phyloP scores from a whole-genome alignment of 2,888 invertebrate genomes.

The Stenotaenia linearis region DNA sequence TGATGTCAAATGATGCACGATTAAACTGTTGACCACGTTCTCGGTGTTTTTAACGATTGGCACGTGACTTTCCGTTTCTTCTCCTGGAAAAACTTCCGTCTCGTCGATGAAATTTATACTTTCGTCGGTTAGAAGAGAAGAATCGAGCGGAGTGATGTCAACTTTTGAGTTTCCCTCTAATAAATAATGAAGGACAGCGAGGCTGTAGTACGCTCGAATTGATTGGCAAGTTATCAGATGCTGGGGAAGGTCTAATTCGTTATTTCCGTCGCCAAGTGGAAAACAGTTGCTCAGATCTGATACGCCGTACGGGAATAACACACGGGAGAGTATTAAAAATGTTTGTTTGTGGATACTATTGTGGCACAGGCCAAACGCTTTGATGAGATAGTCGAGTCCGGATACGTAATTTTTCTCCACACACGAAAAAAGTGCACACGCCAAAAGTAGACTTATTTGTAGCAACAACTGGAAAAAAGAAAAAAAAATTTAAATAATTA shows the following conservation, averaged over 20 bases:
- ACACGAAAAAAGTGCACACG: neutral
- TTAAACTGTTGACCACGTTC: neutral
- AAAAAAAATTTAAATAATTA: neutral
- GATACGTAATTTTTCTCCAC: neutral
- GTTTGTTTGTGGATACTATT: neutral
- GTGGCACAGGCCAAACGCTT: neutral
- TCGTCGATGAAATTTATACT: neutral
- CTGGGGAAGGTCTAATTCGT: neutral
- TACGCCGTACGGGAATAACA: neutral
- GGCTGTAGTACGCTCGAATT: neutral
- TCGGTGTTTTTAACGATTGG: neutral
- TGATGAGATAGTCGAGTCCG: neutral
- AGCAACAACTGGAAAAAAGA: neutral
- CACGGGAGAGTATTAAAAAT: neutral
- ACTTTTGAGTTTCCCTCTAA: neutral
- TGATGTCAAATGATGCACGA: neutral
- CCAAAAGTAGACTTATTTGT: neutral
- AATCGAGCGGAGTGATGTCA: neutral
- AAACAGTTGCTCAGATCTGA: neutral
- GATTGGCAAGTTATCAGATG: neutral
- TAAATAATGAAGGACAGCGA: neutral
- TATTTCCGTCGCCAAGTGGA: neutral
- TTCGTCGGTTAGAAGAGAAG: neutral
- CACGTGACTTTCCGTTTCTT: neutral
- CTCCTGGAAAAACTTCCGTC: neutral